Base-by-base conservation (phyloP, 2,797 vertebrate species). In the Halcyon badia region DNA sequence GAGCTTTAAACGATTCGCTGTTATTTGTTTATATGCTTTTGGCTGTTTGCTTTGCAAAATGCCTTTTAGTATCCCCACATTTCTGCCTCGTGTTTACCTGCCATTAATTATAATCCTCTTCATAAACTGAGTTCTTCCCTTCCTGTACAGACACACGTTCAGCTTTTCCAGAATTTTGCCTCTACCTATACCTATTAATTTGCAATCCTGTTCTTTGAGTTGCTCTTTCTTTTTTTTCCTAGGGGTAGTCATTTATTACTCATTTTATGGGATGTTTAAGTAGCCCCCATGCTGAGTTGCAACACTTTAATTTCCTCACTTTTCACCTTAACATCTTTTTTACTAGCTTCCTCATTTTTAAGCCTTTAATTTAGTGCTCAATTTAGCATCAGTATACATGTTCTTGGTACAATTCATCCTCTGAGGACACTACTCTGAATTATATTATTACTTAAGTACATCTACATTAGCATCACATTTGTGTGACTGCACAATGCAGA, bases 251-350 rank as follows among this genome's bases (percentile, higher is more conserved):
- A 92, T 97, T 96, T 97, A 95, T 96, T 96, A 90, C 94, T 94
- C 83, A 84, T 90, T 97, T 97, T 95, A 96, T 96, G 89, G 94
- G 94, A 96, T 89, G 89, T 94, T 97, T 96, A 97, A 96, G 87
- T 95, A 87, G 95, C 91, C 94, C 89, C 96, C 96, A 90, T 95
- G 89, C 94, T 94, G 96, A 96, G 96, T 76, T 80, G 84, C 90
- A 95, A 96, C 92, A 92, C 96, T 96, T 96, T 94, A 94, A 97
- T 97, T 97, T 96, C 96, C 96, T 96, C 95, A 95, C 96, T 96
- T 96, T 96, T 97, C 96, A 96, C 96, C 96, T 97, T 96, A 97
- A 97, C 95, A 92, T 96, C 95, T 93, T 94, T 97, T 96, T 96
- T 95, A 97, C 95, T 94, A 94, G 94, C 96, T 96, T 95, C 82